Evolutionary conservation across 1,140 invertebrate genomes (phyloP), one percentile per base, ranked within the genome.

Genomic region (Scaptodrosophila lebanonensis): DNA sequence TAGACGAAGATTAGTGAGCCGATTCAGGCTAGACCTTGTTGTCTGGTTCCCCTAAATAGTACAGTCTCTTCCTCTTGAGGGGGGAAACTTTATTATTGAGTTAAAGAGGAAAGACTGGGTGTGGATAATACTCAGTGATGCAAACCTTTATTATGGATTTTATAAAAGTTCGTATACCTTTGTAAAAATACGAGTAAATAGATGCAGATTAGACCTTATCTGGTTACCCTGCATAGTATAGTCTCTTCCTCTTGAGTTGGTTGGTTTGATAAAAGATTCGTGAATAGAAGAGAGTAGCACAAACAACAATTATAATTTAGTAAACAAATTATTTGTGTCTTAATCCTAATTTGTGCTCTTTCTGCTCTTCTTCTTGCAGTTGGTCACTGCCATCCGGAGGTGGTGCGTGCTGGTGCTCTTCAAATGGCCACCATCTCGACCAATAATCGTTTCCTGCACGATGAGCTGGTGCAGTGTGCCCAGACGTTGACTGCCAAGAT

Each of bases 401-500:
- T 99, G 1, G 96, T 98, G 1, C 90, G 93, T 76, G 95, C 96
- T 0, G 95, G 94, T 0, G 90, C 91, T 42, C 90, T 94, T 32
- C 98, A 99, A 89, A 96, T 99, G 94, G 90, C 91, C 1, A 85
- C 93, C 2, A 91, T 99, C 50, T 96, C 93, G 60, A 99, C 97
- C 12, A 99, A 99, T 89, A 95, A 94, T 79, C 92, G 98, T 13
- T 99, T 97, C 85, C 91, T 99, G 0, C 97, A 99, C 87, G 97
- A 98, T 77, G 96, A 98, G 79, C 88, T 99, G 53, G 96, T 98
- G 9, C 88, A 97, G 15, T 95, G 96, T 72, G 97, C 98, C 0
- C 89, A 96, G 75, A 92, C 93, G 66, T 88, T 99, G 51, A 92
- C 94, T 2, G 91, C 90, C 36, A 93, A 96, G 12, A 90, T 99